Evolutionary conservation across 2,888 invertebrate species (phyloP).

Genomic region (Tenthredo mesomela): DNA sequence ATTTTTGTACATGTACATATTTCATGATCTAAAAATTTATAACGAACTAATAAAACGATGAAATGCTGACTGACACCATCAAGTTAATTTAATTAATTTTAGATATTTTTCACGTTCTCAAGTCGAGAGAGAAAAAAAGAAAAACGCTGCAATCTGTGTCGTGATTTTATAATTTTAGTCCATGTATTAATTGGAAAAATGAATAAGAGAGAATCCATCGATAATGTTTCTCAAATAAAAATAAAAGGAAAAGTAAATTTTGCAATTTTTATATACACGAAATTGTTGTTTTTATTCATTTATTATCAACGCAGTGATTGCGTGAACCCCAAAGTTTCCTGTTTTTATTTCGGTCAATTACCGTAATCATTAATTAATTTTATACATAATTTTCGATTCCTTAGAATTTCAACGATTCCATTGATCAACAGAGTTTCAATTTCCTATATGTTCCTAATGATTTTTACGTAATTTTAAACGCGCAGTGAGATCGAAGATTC

Average conservation of each 20-base stretch:
- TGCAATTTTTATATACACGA: neutral
- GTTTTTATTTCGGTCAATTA: neutral
- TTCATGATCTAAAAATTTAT: no score
- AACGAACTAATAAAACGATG: neutral
- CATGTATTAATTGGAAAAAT: neutral
- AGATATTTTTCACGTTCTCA: neutral
- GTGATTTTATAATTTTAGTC: neutral
- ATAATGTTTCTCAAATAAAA: neutral
- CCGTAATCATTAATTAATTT: neutral
- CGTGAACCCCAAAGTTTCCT: neutral
- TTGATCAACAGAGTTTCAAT: neutral
- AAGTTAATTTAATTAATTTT: neutral
- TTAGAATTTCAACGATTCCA: neutral
- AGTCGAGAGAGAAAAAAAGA: neutral
- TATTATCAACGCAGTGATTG: no score
- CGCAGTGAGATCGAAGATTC: neutral
- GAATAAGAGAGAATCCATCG: neutral
- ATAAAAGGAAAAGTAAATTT: neutral
- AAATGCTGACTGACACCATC: neutral
- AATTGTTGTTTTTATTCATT: neutral
- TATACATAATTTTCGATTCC: neutral
- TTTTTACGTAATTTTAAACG: neutral
- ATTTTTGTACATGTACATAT: neutral
- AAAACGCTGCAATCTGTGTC: neutral
- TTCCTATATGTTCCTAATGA: neutral